These are phyloP conservation scores for Caenorhabditis becei DNA, from an alignment of 2,888 invertebrate genomes.

Conservation along the genomic window DNA sequence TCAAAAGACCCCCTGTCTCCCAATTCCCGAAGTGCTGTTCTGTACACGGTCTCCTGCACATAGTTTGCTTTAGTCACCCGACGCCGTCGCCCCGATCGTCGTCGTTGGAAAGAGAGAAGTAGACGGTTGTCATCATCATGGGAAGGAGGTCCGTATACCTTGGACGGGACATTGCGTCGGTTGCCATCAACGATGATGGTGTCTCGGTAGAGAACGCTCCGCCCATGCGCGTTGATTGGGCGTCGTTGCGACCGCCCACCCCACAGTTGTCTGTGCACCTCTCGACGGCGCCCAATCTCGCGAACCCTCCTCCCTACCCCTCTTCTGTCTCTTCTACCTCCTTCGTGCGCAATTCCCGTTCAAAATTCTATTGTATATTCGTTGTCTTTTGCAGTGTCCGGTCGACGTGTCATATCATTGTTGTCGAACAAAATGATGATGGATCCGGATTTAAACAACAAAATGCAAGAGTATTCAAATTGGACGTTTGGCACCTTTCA, in stretches of 20 bases:
- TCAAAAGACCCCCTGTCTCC: slow-evolving; percentile 24
- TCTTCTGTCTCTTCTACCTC: slow-evolving; percentile 50
- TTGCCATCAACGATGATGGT: slow-evolving; percentile 27
- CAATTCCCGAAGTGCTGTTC: slow-evolving; percentile 47
- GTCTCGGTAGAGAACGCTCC: slow-evolving; percentile 40
- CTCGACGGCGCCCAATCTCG: slow-evolving; percentile 54
- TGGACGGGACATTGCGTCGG: slow-evolving; percentile 40
- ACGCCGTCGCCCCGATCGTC: slow-evolving; percentile 20
- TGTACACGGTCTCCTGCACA: slow-evolving; percentile 53
- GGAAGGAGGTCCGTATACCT: slow-evolving; percentile 36
- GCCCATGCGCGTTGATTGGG: slow-evolving; percentile 55
- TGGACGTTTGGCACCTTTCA: slow-evolving; percentile 61
- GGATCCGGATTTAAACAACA: slow-evolving; percentile 68
- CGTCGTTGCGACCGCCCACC: slow-evolving; percentile 31
- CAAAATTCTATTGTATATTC: slow-evolving; percentile 64
- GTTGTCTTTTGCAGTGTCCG: slow-evolving; percentile 63
- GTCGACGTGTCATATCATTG: slow-evolving; percentile 62
- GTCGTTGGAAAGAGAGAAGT: slow-evolving; percentile 10
- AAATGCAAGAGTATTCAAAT: slow-evolving; percentile 65
- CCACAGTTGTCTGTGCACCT: slow-evolving; percentile 61
- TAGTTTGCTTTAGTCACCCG: slow-evolving; percentile 51
- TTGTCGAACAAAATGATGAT: slow-evolving; percentile 65
- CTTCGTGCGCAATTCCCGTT: slow-evolving; percentile 42
- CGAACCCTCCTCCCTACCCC: slow-evolving; percentile 37
- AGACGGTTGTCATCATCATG: slow-evolving; percentile 47